Evolutionary conservation across 2,888 invertebrate genomes (phyloP).

Genomic region (Rhagonycha lutea): DNA sequence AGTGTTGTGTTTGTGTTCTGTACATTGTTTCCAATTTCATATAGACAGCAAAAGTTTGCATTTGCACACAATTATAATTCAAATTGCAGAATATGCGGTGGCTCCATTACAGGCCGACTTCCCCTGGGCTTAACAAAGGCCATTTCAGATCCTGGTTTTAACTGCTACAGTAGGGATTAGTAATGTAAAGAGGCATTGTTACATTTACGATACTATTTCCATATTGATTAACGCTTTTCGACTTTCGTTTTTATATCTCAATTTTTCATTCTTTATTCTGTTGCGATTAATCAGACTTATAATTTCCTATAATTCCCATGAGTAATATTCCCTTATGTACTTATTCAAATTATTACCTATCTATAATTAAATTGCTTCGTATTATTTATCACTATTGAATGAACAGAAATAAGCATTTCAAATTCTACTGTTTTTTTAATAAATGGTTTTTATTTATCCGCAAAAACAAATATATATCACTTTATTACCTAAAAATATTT

Average conservation of each 20-base stretch:
- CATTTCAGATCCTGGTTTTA: slow-evolving; percentile 43
- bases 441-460: neutral
- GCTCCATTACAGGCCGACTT: slow-evolving; percentile 43
- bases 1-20: slow-evolving; percentile 30
- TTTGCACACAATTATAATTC: slow-evolving; percentile 46
- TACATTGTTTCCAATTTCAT: slow-evolving; percentile 40
- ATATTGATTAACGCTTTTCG: slow-evolving; percentile 40
- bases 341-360: neutral
- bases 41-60: slow-evolving; percentile 42
- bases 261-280: slow-evolving; percentile 25
- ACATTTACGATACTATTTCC: slow-evolving; percentile 41
- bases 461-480: neutral
- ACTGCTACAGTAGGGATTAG: slow-evolving; percentile 44
- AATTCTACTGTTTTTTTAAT: neutral
- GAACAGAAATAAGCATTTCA: neutral
- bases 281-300: neutral
- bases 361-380: neutral
- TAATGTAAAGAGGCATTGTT: slow-evolving; percentile 44
- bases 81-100: slow-evolving; percentile 44
- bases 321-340: neutral
- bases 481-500: neutral
- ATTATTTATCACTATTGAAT: neutral
- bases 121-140: slow-evolving; percentile 44
- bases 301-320: slow-evolving; percentile 3
- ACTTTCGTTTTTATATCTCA: slow-evolving; percentile 33